These are phyloP conservation scores for Lacanobia wlatinum DNA, from an alignment of 2,888 invertebrate genomes.

Conservation along the genomic window DNA sequence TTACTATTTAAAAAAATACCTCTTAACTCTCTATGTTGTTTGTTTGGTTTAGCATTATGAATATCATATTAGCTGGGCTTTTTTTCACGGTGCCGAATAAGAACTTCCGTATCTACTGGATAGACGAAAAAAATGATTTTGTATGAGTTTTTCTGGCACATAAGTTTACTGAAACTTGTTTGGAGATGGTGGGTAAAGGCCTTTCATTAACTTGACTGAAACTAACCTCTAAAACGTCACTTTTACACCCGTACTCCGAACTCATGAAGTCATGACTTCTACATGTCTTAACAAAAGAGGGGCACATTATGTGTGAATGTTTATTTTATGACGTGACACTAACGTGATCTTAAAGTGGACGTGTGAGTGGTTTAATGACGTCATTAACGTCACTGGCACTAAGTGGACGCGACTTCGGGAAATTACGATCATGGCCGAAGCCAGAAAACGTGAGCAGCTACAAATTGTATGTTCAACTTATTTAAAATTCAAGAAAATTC, in stretches of 20 bases:
- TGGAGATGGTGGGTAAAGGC: not conserved
- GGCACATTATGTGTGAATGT: constrained; percentile 54
- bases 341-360: constrained; percentile 58
- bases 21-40: not conserved
- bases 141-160: not conserved
- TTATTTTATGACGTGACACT: constrained; percentile 62
- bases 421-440: constrained; percentile 56
- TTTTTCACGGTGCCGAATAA: not conserved
- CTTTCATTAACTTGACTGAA: not conserved
- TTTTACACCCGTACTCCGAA: not conserved
- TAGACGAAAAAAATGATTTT: not conserved
- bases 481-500: constrained; percentile 13
- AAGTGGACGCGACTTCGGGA: constrained; percentile 50
- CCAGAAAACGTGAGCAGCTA: constrained; percentile 42
- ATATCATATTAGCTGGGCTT: constrained; percentile 4
- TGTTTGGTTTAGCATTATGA: constrained; percentile 5
- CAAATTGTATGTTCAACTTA: constrained; percentile 21
- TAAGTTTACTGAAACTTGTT: not conserved
- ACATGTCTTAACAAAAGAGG: constrained; percentile 47
- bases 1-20: not conserved
- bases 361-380: constrained; percentile 62
- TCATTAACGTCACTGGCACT: constrained; percentile 64
- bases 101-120: not conserved
- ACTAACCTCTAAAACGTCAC: constrained; percentile 5
- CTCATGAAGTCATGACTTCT: constrained; percentile 34